A percentile compares a stretch with the other conserved stretches of the same genome.
Conservation (phyloP, 2,113 vertebrate species). For the Sorex araneus region DNA sequence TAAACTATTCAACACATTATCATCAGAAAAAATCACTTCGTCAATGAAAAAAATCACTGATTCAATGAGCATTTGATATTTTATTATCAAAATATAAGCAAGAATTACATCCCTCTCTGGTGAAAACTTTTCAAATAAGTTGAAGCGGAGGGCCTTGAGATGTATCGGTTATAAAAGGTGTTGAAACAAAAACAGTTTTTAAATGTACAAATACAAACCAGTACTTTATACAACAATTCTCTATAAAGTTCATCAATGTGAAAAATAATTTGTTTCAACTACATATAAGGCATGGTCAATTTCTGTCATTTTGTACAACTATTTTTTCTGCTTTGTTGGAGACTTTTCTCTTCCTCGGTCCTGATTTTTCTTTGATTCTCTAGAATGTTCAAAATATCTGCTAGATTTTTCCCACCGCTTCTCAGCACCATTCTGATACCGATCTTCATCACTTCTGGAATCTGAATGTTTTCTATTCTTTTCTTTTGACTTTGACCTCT, state of each 20-base stretch:
- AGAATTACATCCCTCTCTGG: conserved; percentile 62
- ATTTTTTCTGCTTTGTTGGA: conserved; percentile 88
- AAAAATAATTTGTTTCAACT: conserved; percentile 79
- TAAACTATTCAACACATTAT: conserved; percentile 44
- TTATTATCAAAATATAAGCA: conserved; percentile 90
- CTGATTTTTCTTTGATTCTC: conserved; percentile 86
- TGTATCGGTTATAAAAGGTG: conserved; percentile 84
- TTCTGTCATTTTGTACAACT: neutral
- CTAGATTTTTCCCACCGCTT: conserved; percentile 81
- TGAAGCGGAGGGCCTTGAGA: conserved; percentile 74
- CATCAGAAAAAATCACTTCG: conserved; percentile 65
- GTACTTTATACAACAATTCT: conserved; percentile 87
- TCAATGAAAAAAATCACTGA: conserved; percentile 73
- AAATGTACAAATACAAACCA: conserved; percentile 87
- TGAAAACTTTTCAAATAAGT: conserved; percentile 76
- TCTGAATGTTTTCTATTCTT: conserved; percentile 81
- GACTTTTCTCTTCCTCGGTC: conserved; percentile 87
- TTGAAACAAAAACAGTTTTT: conserved; percentile 84
- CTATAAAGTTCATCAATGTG: conserved; percentile 82
- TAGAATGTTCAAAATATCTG: conserved; percentile 86
- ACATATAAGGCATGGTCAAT: conserved; percentile 57
- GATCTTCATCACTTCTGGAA: conserved; percentile 80
- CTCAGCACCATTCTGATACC: conserved; percentile 88
- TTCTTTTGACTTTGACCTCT: conserved; percentile 89
- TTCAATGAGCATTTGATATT: conserved; percentile 74